phyloP scores from a whole-genome alignment of 2,888 invertebrate genomes.

The Acanthococcus lagerstroemiae region DNA sequence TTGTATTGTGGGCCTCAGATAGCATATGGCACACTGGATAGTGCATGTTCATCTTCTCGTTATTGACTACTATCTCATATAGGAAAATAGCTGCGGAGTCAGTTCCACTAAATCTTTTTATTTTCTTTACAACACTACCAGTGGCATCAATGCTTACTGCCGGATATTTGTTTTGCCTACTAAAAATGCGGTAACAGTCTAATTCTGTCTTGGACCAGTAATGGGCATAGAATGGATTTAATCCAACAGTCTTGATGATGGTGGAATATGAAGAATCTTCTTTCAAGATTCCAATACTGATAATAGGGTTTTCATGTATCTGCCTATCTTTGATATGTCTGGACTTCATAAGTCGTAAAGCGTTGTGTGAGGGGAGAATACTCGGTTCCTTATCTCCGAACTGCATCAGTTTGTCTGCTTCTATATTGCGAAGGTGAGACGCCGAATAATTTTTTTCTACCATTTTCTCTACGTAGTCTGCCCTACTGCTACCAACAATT shows the following conservation, averaged over 20 bases:
- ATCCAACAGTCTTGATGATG: slow-evolving; percentile 24
- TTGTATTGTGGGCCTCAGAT: slow-evolving; percentile 30
- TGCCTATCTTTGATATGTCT: not conserved
- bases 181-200: slow-evolving; percentile 20
- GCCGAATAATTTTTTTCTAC: slow-evolving; percentile 19
- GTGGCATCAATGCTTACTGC: slow-evolving; percentile 31
- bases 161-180: not conserved
- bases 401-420: slow-evolving; percentile 24
- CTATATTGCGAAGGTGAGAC: slow-evolving; percentile 5
- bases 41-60: slow-evolving; percentile 22
- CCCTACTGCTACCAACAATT: slow-evolving; percentile 4
- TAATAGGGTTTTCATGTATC: slow-evolving; percentile 23
- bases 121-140: slow-evolving; percentile 25
- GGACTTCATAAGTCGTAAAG: slow-evolving; percentile 23
- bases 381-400: slow-evolving; percentile 31
- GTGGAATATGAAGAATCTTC: slow-evolving; percentile 7
- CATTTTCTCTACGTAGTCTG: not conserved
- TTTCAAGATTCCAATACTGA: slow-evolving; percentile 22
- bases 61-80: slow-evolving; percentile 23
- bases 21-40: slow-evolving; percentile 32
- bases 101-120: slow-evolving; percentile 5
- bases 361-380: slow-evolving; percentile 19
- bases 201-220: slow-evolving; percentile 30
- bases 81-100: slow-evolving; percentile 11
- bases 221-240: slow-evolving; percentile 30